Conservation (phyloP, 2,113 vertebrate species). For the Indri indri region DNA sequence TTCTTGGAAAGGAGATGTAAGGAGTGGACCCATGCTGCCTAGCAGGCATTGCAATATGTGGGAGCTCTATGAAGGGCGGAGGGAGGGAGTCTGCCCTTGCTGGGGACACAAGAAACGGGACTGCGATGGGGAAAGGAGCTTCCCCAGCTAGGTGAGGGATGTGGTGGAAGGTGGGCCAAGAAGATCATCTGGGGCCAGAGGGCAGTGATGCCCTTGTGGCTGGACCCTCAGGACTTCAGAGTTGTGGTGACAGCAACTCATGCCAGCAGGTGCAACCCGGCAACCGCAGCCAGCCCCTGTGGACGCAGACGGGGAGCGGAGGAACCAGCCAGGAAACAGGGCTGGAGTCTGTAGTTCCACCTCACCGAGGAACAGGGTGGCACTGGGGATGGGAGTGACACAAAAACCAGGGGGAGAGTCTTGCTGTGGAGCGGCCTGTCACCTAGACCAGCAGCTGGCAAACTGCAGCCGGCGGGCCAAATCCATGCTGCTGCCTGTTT, state of each 20-base stretch:
- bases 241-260: not conserved
- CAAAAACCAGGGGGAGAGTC: not conserved
- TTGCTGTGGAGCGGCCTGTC: not conserved
- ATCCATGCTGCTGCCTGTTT: no score
- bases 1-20: not conserved
- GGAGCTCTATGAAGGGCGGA: not conserved
- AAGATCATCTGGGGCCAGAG: not conserved
- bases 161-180: not conserved
- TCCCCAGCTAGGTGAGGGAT: not conserved
- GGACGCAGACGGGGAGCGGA: not conserved
- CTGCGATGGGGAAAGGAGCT: not conserved
- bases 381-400: rapidly evolving
- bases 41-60: no score
- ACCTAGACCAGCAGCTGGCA: not conserved
- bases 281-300: not conserved
- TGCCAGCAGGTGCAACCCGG: not conserved
- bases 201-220: not conserved
- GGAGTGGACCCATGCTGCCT: not conserved
- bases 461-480: rapidly evolving
- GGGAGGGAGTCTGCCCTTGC: not conserved
- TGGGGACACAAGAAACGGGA: not conserved
- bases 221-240: not conserved
- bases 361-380: not conserved
- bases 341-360: not conserved
- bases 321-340: not conserved